Base-by-base conservation (phyloP, 2,797 vertebrate genomes). In the Myiotriccus ornatus region DNA sequence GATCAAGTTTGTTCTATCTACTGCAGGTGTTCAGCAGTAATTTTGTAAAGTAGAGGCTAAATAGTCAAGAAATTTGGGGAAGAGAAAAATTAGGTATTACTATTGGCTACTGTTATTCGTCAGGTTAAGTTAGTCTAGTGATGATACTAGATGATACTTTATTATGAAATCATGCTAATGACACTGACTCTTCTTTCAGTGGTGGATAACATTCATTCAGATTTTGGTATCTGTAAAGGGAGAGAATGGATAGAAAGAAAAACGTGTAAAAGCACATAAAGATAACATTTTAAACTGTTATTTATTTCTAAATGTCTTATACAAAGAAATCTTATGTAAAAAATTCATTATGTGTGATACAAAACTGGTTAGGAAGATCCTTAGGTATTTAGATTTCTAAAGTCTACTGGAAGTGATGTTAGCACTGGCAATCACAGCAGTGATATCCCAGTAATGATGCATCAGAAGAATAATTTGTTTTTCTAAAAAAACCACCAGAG, bases 21-120 rank as follows among this genome's bases (percentile, higher is more conserved):
- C 95, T 96, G 79, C 86, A 96, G 91, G 76, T 94, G 79, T 93
- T 97, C 84, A 88, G 70, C 67, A 91, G 89, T 90, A 92, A 89
- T 97, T 97, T 96, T 96, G 87, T 94, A 70, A 94, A 77, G 77
- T 88, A 85, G 87, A 79, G 96, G 55, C 90, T 95, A 96, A 97
- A 93, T 78, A 73, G 84, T 95, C 94, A 94, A 95, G 73, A 96
- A 94, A 93, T 97, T 89, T 79, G 62, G 53, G 87, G 87, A 95
- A 96, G 80, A 67, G 74, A 97, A 97, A 94, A 95, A 96, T 86
- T 56, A 96, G 97, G 95, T 93, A 85, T 86, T 93, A 95, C 60
- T 93, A 35, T 95, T 97, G 70, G 50, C 39, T 79, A 91, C 63
- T 71, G 93, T 95, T 57, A 84, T 94, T 94, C 84, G 82, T 94